Percentiles rank a stretch among this genome's conserved stretches.
Evolutionary conservation across 2,888 invertebrate species (phyloP).

Genomic region (Hirtodrosophila histrioides): DNA sequence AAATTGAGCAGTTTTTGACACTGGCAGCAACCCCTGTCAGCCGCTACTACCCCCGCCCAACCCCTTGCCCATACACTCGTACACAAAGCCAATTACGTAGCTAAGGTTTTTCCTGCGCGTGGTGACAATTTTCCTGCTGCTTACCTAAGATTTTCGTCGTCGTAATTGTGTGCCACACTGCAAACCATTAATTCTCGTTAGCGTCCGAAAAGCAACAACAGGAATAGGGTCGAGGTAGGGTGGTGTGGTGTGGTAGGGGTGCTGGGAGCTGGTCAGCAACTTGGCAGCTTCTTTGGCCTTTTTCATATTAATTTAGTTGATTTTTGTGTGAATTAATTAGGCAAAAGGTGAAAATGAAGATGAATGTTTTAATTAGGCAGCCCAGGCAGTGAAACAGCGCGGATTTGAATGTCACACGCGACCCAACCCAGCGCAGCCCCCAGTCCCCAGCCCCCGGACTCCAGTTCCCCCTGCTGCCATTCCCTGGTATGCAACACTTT

Average conservation of each 20-base stretch:
- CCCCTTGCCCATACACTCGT: constrained; percentile 1
- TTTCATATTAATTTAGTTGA: constrained; percentile 83
- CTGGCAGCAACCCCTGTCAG: constrained; percentile 16
- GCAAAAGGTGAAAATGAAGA: constrained; percentile 84
- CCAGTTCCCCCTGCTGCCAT: background rate
- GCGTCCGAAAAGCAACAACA: constrained; percentile 64
- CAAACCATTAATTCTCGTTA: constrained; percentile 83
- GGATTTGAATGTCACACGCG: constrained; percentile 64
- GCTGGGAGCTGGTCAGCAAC: constrained; percentile 59
- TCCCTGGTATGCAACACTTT: constrained; percentile 44
- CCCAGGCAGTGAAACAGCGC: constrained; percentile 48
- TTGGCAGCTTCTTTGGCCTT: constrained; percentile 74
- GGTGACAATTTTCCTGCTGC: constrained; percentile 73
- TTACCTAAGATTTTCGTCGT: constrained; percentile 72
- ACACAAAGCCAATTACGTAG: constrained; percentile 72
- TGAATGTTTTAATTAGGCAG: constrained; percentile 83
- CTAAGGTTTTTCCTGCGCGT: constrained; percentile 61
- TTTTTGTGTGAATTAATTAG: constrained; percentile 83
- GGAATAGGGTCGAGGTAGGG: constrained; percentile 24
- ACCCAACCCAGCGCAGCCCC: constrained; percentile 6
- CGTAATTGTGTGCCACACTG: constrained; percentile 83
- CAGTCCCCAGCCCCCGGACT: background rate
- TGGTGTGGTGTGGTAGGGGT: constrained; percentile 4
- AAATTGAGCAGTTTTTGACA: constrained; percentile 82
- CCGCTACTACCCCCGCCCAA: constrained; percentile 1